These are phyloP conservation scores for Gallinago nigripennis DNA, from an alignment of 2,797 vertebrate species.

Conservation along the genomic window DNA sequence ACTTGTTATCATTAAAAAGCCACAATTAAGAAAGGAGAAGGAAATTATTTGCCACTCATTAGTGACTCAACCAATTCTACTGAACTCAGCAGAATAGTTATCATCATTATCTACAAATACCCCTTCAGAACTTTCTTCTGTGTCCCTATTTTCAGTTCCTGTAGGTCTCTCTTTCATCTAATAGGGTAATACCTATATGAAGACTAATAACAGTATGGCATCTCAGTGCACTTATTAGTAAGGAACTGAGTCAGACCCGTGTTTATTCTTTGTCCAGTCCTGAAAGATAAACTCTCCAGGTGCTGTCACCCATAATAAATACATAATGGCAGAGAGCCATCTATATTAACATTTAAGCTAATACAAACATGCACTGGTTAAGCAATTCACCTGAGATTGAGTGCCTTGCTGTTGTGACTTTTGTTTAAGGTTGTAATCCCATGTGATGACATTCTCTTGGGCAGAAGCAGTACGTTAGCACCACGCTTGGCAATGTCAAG, in stretches of 20 bases:
- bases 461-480: conserved; percentile 1
- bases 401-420: background rate
- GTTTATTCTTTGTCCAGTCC: conserved; percentile 38
- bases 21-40: background rate
- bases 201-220: background rate
- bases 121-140: background rate
- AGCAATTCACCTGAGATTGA: conserved; percentile 56
- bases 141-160: background rate
- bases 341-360: conserved; percentile 47
- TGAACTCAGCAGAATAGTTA: background rate
- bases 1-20: background rate
- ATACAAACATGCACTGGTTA: conserved; percentile 55
- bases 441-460: conserved; percentile 24
- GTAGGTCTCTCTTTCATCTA: background rate
- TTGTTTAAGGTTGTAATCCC: conserved; percentile 53
- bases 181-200: background rate
- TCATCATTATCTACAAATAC: background rate
- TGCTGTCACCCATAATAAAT: conserved; percentile 53
- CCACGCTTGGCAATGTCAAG: background rate
- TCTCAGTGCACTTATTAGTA: background rate
- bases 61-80: background rate
- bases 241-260: background rate
- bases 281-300: conserved; percentile 55
- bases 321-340: conserved; percentile 33
- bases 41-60: background rate